A percentile compares a stretch with the other conserved stretches of the same genome.
Evolutionary conservation across 2,888 invertebrate species (phyloP).

Genomic region (Branchipolynoe longqiensis): DNA sequence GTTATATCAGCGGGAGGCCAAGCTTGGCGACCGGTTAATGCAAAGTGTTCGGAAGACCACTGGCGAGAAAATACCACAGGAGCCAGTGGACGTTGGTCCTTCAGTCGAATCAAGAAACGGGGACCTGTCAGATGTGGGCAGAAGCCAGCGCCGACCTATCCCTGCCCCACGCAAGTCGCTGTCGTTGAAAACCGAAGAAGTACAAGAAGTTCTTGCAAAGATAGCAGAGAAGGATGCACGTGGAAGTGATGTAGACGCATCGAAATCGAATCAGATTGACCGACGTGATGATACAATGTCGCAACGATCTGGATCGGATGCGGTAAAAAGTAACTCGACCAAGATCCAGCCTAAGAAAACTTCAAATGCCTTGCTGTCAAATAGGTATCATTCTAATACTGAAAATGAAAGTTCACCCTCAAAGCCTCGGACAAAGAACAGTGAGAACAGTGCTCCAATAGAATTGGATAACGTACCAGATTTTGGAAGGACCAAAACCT

Average conservation of each 20-base stretch:
- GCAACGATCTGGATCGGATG: too few species aligned
- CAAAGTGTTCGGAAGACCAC: not conserved
- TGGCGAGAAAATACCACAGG: not conserved
- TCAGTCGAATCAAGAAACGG: slow-evolving; percentile 18
- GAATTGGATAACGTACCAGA: not conserved
- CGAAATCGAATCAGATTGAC: too few species aligned
- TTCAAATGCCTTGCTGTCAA: not conserved
- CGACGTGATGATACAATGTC: too few species aligned
- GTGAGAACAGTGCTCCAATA: not conserved
- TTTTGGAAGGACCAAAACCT: slow-evolving; percentile 8
- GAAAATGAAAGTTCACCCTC: too few species aligned
- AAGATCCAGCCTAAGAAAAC: not conserved
- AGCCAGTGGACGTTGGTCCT: not conserved
- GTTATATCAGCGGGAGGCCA: slow-evolving; percentile 3
- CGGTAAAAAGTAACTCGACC: not conserved
- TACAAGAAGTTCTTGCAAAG: not conserved
- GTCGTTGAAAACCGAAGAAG: not conserved
- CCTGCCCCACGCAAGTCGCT: slow-evolving; percentile 40
- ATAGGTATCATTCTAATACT: not conserved
- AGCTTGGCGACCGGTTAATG: not conserved
- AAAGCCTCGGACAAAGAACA: not conserved
- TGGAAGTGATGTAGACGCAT: too few species aligned
- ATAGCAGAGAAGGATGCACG: not conserved
- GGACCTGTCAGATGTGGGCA: not conserved
- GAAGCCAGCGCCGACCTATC: slow-evolving; percentile 20